Evolutionary conservation across 2,113 vertebrate species (phyloP).

Genomic region (Dromas ardeola): DNA sequence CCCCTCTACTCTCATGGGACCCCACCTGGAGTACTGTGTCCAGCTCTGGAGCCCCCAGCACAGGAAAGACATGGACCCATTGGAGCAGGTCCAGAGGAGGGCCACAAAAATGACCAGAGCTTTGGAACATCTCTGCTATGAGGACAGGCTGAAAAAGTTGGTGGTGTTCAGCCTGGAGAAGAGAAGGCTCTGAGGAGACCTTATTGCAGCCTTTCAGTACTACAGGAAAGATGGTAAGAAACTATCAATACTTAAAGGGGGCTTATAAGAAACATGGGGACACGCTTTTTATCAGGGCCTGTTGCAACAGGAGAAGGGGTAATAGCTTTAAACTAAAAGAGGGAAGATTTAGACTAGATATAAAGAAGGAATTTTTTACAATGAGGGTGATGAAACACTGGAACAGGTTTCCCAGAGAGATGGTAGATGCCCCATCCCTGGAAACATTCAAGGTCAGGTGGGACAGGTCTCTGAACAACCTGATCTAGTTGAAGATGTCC

Average conservation of each 20-base stretch:
- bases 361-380: neutral
- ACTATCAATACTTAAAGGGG: neutral
- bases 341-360: neutral
- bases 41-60: neutral
- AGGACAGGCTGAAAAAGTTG: neutral
- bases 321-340: neutral
- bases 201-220: neutral
- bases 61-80: neutral
- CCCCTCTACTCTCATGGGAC: neutral
- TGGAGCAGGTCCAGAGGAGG: neutral
- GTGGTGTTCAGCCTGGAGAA: neutral
- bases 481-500: neutral
- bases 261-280: neutral
- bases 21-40: neutral
- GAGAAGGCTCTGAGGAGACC: neutral
- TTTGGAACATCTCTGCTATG: neutral
- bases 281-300: neutral
- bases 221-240: no score
- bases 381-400: neutral
- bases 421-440: neutral
- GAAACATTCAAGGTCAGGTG: neutral
- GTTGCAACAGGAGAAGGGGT: neutral
- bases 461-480: neutral
- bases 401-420: neutral
- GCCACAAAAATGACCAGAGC: neutral